phyloP scores from a whole-genome alignment of 2,888 invertebrate genomes.

The Amphipyra berbera region DNA sequence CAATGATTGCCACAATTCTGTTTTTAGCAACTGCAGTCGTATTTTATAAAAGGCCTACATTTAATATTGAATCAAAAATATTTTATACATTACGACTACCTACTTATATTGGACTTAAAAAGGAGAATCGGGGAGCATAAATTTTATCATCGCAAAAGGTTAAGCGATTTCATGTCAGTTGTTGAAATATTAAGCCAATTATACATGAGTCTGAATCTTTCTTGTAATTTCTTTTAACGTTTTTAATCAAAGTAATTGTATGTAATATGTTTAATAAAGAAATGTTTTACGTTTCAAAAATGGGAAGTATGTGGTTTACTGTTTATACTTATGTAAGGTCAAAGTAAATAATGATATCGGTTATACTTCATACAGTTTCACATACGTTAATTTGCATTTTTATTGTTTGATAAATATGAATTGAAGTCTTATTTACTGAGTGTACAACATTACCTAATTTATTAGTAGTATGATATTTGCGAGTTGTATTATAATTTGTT shows the following conservation, averaged over 20 bases:
- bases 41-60: slow-evolving; percentile 34
- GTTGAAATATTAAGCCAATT: slow-evolving; percentile 44
- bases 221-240: slow-evolving; percentile 37
- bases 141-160: slow-evolving; percentile 51
- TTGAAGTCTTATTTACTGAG: not conserved
- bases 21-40: slow-evolving; percentile 20
- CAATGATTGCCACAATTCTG: slow-evolving; percentile 40
- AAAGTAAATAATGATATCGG: slow-evolving; percentile 27
- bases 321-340: slow-evolving; percentile 38
- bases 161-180: slow-evolving; percentile 29
- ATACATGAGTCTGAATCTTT: slow-evolving; percentile 8
- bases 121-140: slow-evolving; percentile 41
- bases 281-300: slow-evolving; percentile 22
- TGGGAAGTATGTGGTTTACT: slow-evolving; percentile 10
- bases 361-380: slow-evolving; percentile 7
- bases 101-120: slow-evolving; percentile 36
- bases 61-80: slow-evolving; percentile 40
- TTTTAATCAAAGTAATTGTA: slow-evolving; percentile 37
- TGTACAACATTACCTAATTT: not conserved
- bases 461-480: too few species aligned
- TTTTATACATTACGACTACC: slow-evolving; percentile 38
- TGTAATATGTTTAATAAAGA: slow-evolving; percentile 17
- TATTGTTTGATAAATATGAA: slow-evolving; percentile 6
- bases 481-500: too few species aligned
- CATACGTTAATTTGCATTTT: slow-evolving; percentile 25